Base-by-base conservation (phyloP, 2,113 vertebrate species). In the Protomyctophum bolini region DNA sequence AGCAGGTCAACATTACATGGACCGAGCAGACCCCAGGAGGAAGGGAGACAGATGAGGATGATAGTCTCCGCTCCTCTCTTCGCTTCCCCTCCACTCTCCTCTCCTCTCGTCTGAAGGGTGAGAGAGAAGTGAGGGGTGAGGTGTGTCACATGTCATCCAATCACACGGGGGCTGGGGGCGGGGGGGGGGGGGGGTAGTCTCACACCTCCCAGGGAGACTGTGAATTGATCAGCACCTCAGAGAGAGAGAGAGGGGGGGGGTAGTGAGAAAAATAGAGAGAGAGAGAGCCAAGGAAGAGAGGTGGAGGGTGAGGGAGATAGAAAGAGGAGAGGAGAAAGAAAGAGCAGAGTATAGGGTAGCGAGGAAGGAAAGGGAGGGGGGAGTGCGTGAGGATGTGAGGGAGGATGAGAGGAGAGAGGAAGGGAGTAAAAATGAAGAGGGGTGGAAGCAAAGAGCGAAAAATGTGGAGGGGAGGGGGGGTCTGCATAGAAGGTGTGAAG, bases 171-270 rank as follows among this genome's bases (percentile, higher is more conserved):
- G 80, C n/a, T 54, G 85, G 78, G 69, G 51, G 68, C 60, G 65
- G 4, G 52, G 74, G 69, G 51, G 68, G 58, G 65, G 4, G 52
- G 74, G 82, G 72, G 79, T 66, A 72, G 79, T 87, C 83, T 93
- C 88, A 84, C 92, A 89, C 91, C 90, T 90, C 79, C 60, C 75
- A 70, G 60, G 79, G 86, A 93, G 87, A 83, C 93, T 94, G 94
- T 89, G 92, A 93, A 94, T 94, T 93, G 92, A 92, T 92, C 92
- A 91, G 91, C 93, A 93, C 88, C 92, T 92, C 71, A 66, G 83
- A 89, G 85, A 80, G 76, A 74, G 73, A 57, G 82, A 76, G 80
- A 66, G 60, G 56, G 75, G 47, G 67, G 79, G 83, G 66, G 83
- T 74, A 83, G 82, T 79, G 75, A 28, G 55, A 55, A 41, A 70